Conservation (phyloP, 1,140 invertebrate species). For the Cheumatopsyche charites region DNA sequence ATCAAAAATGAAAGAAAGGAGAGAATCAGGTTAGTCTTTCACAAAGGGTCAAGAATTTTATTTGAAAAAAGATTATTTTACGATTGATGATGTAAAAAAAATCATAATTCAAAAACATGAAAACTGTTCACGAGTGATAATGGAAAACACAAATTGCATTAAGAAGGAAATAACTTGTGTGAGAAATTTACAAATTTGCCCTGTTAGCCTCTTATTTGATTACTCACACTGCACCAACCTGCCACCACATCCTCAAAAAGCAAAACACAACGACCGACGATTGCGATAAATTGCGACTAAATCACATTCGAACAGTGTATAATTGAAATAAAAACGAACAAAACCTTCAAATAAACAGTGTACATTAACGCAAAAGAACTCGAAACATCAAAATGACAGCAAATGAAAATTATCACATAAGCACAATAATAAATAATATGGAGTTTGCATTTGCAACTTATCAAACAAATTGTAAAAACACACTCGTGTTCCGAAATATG, state of each 20-base stretch:
- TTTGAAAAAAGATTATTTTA: no score
- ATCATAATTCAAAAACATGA: not conserved
- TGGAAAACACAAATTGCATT: constrained; percentile 13
- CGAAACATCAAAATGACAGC: constrained; percentile 10
- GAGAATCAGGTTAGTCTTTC: no score
- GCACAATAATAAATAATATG: not conserved
- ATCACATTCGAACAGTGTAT: constrained; percentile 4
- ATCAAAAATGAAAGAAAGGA: no score
- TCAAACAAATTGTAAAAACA: no score
- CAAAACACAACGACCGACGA: constrained; percentile 40
- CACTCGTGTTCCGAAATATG: no score
- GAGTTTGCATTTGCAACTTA: no score
- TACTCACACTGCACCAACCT: constrained; percentile 48
- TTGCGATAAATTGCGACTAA: constrained; percentile 24
- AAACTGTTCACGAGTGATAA: constrained; percentile 9
- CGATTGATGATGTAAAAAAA: no score
- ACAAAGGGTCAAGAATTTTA: no score
- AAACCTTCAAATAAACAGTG: no score
- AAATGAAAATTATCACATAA: constrained; percentile 8
- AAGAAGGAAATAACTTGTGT: constrained; percentile 13
- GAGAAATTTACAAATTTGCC: constrained; percentile 45
- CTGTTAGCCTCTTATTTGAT: constrained; percentile 37
- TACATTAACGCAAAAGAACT: constrained; percentile 19
- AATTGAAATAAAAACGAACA: constrained; percentile 15
- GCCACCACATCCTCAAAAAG: constrained; percentile 45